Evolutionary conservation across 2,113 vertebrate species (phyloP).

Genomic region (Oreochromis niloticus): DNA sequence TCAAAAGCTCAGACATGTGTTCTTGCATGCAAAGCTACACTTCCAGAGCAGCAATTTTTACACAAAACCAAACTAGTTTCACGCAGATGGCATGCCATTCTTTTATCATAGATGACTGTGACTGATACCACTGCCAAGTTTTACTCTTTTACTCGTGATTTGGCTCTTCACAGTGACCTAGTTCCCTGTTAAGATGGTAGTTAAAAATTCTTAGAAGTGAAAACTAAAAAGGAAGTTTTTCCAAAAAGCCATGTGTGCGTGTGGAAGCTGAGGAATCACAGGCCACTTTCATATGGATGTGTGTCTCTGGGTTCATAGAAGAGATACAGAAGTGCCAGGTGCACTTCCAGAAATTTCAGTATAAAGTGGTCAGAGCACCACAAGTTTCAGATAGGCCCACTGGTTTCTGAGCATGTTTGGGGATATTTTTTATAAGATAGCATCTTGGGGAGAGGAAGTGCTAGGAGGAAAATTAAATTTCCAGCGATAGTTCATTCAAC

Average conservation of each 20-base stretch:
- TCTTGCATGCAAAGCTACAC: background rate
- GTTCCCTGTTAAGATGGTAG: background rate
- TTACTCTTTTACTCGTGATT: background rate
- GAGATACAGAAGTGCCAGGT: background rate
- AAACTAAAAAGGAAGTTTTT: background rate
- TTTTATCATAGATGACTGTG: background rate
- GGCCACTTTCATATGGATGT: slow-evolving; percentile 6
- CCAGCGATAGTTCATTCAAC: background rate
- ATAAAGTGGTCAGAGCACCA: background rate
- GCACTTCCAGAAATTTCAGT: background rate
- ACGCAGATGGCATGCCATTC: no score
- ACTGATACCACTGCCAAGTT: background rate
- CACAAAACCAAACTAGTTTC: background rate
- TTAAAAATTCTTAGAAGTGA: background rate
- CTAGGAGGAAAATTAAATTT: background rate
- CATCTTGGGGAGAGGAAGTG: background rate
- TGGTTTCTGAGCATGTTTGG: background rate
- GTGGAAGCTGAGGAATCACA: background rate
- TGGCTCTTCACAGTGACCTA: background rate
- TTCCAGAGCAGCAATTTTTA: background rate
- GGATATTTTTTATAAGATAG: background rate
- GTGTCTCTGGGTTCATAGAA: background rate
- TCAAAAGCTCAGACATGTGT: slow-evolving; percentile 3
- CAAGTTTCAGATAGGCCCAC: background rate
- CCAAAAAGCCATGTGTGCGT: background rate